Evolutionary conservation across 2,797 vertebrate species (phyloP), one percentile per base, ranked within the genome.

Genomic region (Microctenopoma lineatum): DNA sequence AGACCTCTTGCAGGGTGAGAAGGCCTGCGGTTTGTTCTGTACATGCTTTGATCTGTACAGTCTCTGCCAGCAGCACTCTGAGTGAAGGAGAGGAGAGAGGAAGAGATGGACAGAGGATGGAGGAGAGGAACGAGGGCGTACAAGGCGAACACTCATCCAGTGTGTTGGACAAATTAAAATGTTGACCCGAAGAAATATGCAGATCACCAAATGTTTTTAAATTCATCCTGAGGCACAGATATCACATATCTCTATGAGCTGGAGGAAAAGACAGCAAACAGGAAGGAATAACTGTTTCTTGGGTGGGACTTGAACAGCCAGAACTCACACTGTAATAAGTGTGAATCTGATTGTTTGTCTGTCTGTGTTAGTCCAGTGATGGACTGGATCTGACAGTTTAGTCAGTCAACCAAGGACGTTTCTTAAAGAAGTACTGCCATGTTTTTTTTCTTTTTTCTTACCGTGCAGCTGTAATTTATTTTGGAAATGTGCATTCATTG

Each of bases 11-110:
- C 65, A 69, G 73, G 54, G 66, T 68, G 67, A 84, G 80, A 46
- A 66, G 70, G 74, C 81, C 81, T 74, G 76, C 21, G 32, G 77
- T 81, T 83, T 82, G 79, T 79, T 84, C 76, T 69, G 64, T 77
- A 29, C 78, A 45, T 50, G 55, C 73, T 84, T 78, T 70, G 67
- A 84, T 83, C 77, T 72, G 84, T 26, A 81, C 69, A 73, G 65
- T 68, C 60, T 79, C 69, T 84, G 82, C 79, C 82, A 84, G 84
- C 73, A 79, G 73, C 65, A 18, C 66, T 75, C 42, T 38, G 56
- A n/a, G 52, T 25, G 52, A 39, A 73, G 50, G 76, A 51, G 64
- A 61, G 45, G 15, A 38, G 29, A 58, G 34, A 60, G 26, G 64
- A 52, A 50, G 63, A 56, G 3, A 52, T 34, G 64, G 38, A 50